Conservation (phyloP, 2,888 invertebrate species). For the Artemia sinica region DNA sequence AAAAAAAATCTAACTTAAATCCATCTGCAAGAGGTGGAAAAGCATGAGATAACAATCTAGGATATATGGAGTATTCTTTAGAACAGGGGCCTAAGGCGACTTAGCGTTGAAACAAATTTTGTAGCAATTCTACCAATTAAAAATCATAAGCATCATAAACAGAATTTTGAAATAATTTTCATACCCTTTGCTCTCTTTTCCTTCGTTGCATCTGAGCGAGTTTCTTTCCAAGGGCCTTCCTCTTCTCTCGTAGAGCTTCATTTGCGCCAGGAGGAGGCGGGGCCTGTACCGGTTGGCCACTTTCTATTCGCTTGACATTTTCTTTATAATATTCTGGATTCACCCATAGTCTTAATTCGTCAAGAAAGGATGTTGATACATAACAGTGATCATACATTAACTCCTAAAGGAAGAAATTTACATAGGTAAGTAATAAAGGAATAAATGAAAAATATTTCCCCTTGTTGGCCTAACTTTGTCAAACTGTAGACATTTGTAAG, state of each 20-base stretch:
- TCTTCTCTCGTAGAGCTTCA: constrained; percentile 51
- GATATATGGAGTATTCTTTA: too few species aligned
- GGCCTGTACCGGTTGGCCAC: constrained; percentile 56
- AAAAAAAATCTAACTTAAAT: too few species aligned
- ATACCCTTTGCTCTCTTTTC: constrained; percentile 60
- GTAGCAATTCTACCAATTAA: too few species aligned
- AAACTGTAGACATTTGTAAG: too few species aligned
- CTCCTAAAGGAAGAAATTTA: constrained; percentile 37
- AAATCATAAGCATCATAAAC: background rate
- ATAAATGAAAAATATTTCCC: too few species aligned
- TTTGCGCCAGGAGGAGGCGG: constrained; percentile 39
- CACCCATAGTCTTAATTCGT: constrained; percentile 61
- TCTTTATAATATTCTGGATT: constrained; percentile 61
- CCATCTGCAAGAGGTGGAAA: too few species aligned
- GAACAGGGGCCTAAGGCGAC: too few species aligned
- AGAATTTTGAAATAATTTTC: constrained; percentile 13
- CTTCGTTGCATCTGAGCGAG: constrained; percentile 75
- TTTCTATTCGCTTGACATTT: constrained; percentile 52
- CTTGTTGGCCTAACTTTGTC: too few species aligned
- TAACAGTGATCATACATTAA: constrained; percentile 61
- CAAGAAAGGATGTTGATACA: constrained; percentile 58
- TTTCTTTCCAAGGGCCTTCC: constrained; percentile 64
- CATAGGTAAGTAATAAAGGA: too few species aligned
- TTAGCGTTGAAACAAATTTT: too few species aligned
- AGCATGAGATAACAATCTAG: too few species aligned